A percentile compares a stretch with the other conserved stretches of the same genome.
These are phyloP conservation scores for Leguminivora glycinivorella DNA, from an alignment of 1,140 invertebrate species.

Conservation along the genomic window DNA sequence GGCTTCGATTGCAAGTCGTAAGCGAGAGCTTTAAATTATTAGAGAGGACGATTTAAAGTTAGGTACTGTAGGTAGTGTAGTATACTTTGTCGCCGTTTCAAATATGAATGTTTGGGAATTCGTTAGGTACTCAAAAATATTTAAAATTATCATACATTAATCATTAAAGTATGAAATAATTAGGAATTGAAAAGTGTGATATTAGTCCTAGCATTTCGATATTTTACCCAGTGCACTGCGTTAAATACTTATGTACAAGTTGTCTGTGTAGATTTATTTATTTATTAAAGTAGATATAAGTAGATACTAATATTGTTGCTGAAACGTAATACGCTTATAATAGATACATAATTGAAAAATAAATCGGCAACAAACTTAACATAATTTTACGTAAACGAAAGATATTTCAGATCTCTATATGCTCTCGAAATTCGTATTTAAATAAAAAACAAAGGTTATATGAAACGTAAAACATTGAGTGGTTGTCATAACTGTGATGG, in stretches of 20 bases:
- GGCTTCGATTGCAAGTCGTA: slow-evolving; percentile 58
- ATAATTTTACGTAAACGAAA: not conserved
- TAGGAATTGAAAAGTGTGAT: slow-evolving; percentile 55
- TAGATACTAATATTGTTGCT: slow-evolving; percentile 32
- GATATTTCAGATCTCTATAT: slow-evolving; percentile 53
- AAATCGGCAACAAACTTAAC: slow-evolving; percentile 7
- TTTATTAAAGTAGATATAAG: slow-evolving; percentile 32
- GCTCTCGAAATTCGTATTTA: slow-evolving; percentile 42
- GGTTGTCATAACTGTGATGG: not conserved
- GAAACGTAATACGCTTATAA: slow-evolving; percentile 49
- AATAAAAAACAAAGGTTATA: not conserved
- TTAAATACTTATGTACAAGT: slow-evolving; percentile 20
- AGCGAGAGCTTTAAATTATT: slow-evolving; percentile 69
- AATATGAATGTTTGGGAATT: slow-evolving; percentile 42
- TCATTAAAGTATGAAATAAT: not conserved
- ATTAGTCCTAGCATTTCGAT: slow-evolving; percentile 57
- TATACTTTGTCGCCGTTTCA: slow-evolving; percentile 35
- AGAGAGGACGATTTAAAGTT: slow-evolving; percentile 55
- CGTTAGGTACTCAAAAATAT: slow-evolving; percentile 41
- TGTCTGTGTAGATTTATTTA: slow-evolving; percentile 32
- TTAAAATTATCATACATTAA: slow-evolving; percentile 13
- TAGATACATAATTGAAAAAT: slow-evolving; percentile 28
- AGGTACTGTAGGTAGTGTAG: slow-evolving; percentile 47
- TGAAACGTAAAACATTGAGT: not conserved
- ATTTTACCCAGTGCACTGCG: slow-evolving; percentile 28